A percentile compares a stretch with the other conserved stretches of the same genome.
These are phyloP conservation scores for Pteronura brasiliensis DNA, from an alignment of 2,113 vertebrate species.

Conservation along the genomic window DNA sequence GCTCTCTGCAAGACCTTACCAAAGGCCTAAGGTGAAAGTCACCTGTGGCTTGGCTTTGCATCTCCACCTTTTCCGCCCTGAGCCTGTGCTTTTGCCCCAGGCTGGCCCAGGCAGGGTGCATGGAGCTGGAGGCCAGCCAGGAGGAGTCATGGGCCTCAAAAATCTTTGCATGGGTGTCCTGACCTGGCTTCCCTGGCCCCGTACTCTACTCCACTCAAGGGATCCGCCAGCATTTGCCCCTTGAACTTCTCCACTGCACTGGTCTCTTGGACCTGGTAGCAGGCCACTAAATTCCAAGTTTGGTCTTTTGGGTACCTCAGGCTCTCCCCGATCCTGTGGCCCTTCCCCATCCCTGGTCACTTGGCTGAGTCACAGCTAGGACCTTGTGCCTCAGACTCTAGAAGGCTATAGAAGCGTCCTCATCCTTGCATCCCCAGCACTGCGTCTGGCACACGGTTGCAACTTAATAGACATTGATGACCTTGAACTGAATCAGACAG, in stretches of 20 bases:
- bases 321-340: background rate
- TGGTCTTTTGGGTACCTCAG: background rate
- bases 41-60: background rate
- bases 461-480: background rate
- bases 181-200: background rate
- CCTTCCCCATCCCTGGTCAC: background rate
- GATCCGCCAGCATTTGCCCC: background rate
- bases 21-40: background rate
- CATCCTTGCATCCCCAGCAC: background rate
- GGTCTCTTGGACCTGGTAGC: background rate
- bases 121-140: background rate
- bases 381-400: accelerated
- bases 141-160: background rate
- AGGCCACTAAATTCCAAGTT: background rate
- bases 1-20: background rate
- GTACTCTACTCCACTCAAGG: accelerated
- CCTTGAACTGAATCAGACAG: accelerated
- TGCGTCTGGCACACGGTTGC: background rate
- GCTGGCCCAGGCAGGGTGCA: background rate
- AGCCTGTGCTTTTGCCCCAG: background rate
- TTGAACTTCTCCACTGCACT: background rate
- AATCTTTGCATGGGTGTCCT: background rate
- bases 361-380: background rate
- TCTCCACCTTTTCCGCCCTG: accelerated
- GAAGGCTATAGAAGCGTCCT: background rate